These are phyloP conservation scores for Paramuricea clavata DNA, from an alignment of 92 coral and sea anemone species.

Conservation along the genomic window DNA sequence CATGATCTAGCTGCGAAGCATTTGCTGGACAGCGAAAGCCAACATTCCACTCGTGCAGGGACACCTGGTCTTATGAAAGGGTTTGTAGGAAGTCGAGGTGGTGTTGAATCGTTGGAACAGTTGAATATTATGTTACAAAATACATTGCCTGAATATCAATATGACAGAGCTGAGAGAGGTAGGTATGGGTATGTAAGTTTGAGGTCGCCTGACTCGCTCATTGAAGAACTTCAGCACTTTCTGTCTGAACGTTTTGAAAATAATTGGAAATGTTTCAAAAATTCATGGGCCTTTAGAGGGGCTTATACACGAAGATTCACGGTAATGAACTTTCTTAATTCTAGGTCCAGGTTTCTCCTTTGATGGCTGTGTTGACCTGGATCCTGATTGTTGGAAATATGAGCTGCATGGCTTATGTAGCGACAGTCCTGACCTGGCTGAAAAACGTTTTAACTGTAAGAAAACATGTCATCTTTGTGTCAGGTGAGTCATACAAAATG, in stretches of 20 bases:
- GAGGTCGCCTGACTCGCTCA: no score
- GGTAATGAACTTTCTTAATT: neutral
- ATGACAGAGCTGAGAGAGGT: conserved; percentile 17
- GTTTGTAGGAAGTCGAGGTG: neutral
- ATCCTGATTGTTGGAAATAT: conserved; percentile 39
- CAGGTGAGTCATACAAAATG: neutral
- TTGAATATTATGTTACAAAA: conserved; percentile 40
- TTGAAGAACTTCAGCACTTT: no score
- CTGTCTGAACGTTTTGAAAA: no score
- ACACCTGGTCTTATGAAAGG: neutral
- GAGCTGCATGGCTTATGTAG: conserved; percentile 44
- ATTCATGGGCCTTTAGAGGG: no score
- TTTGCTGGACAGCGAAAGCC: neutral
- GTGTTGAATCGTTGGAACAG: conserved; percentile 10
- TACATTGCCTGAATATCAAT: conserved; percentile 32
- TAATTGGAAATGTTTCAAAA: no score
- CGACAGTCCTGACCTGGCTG: conserved; percentile 34
- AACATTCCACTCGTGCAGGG: neutral
- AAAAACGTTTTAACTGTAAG: conserved; percentile 44
- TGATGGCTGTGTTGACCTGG: conserved; percentile 24
- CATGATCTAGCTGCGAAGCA: neutral
- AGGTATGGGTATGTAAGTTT: no score
- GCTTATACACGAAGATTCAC: neutral
- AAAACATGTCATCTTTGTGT: conserved; percentile 38
- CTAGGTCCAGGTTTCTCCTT: conserved; percentile 4